Conservation (phyloP, 2,797 vertebrate genomes). For the Clamator glandarius region DNA sequence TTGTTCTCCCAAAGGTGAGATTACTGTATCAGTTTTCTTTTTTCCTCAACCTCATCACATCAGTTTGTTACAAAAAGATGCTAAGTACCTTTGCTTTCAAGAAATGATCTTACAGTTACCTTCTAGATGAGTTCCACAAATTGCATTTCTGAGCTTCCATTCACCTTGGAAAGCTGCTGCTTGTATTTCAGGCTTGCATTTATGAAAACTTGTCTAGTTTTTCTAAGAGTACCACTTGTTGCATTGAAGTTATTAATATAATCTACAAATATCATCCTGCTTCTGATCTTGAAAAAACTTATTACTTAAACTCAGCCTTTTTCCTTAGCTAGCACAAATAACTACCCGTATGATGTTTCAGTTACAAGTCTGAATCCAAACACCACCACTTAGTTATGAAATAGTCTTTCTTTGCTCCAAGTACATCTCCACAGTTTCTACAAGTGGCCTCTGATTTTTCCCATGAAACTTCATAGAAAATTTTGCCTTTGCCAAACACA, state of each 20-base stretch:
- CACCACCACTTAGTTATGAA: background rate
- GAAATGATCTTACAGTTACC: background rate
- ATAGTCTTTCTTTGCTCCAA: background rate
- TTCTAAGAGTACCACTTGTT: background rate
- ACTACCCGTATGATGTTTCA: background rate
- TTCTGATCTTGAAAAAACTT: background rate
- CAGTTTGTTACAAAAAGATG: background rate
- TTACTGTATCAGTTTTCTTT: background rate
- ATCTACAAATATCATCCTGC: background rate
- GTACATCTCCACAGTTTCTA: background rate
- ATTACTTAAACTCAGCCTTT: background rate
- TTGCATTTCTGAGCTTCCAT: background rate
- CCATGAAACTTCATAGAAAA: background rate
- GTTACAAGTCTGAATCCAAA: background rate
- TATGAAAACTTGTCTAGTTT: background rate
- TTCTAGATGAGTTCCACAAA: background rate
- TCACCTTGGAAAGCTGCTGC: background rate
- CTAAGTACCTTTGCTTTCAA: background rate
- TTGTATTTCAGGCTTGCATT: background rate
- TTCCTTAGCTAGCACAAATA: background rate
- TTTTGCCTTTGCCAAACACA: background rate
- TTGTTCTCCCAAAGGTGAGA: background rate
- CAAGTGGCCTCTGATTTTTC: rapidly evolving
- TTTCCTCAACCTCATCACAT: background rate
- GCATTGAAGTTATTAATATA: background rate